A percentile compares a stretch with the other conserved stretches of the same genome.
Conservation (phyloP, 2,888 invertebrate species). For the Leptarthrus brevirostris region DNA sequence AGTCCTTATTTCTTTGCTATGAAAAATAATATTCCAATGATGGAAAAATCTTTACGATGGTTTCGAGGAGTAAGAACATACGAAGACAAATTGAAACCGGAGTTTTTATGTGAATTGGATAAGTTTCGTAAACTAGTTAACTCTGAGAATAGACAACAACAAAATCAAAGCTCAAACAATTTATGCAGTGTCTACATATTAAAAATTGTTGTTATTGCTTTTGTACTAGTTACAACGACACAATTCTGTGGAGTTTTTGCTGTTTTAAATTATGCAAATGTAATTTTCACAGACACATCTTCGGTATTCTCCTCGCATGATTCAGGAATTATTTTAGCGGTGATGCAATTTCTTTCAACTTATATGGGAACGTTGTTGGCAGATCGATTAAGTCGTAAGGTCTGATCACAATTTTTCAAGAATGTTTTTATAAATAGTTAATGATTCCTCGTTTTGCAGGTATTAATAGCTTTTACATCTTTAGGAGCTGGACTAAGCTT, state of each 20-base stretch:
- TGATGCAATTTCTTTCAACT: constrained; percentile 59
- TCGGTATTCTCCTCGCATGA: constrained; percentile 55
- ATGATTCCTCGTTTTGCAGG: neutral
- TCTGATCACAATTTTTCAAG: too few species aligned
- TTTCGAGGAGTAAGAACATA: constrained; percentile 63
- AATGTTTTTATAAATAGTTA: too few species aligned
- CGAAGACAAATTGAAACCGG: constrained; percentile 60
- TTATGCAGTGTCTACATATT: neutral
- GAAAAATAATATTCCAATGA: constrained; percentile 56
- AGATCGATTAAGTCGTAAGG: constrained; percentile 59
- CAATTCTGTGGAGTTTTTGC: constrained; percentile 62
- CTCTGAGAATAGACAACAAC: neutral
- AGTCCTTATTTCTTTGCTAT: constrained; percentile 61
- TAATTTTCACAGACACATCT: constrained; percentile 56
- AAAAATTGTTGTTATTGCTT: constrained; percentile 55
- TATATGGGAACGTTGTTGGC: constrained; percentile 57
- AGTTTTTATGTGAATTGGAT: constrained; percentile 59
- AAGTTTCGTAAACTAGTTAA: constrained; percentile 55
- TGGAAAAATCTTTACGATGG: constrained; percentile 64
- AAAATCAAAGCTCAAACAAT: neutral
- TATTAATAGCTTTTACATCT: constrained; percentile 28
- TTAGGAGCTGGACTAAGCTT: constrained; percentile 38
- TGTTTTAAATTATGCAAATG: constrained; percentile 60
- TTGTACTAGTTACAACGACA: constrained; percentile 59
- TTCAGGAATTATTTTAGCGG: constrained; percentile 59